Conservation (phyloP, 2,888 invertebrate species). For the Nemapogon koenigi region DNA sequence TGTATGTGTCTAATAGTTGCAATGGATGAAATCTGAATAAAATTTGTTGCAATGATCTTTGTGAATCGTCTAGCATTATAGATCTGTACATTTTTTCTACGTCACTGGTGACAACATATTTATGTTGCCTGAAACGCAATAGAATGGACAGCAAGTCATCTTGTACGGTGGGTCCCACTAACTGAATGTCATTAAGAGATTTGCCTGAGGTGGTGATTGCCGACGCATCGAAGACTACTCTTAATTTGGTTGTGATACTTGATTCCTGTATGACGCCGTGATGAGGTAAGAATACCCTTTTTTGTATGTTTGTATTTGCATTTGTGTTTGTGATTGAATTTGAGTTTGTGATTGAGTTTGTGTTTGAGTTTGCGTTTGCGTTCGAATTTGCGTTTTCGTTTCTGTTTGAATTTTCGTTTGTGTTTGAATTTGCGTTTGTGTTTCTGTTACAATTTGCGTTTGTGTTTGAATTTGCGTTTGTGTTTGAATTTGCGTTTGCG, state of each 20-base stretch:
- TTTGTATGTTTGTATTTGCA: neutral
- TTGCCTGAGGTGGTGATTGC: slow-evolving; percentile 3
- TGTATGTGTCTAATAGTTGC: slow-evolving; percentile 11
- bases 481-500: too few relatives aligned
- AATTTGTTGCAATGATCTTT: slow-evolving; percentile 17
- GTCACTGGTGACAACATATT: slow-evolving; percentile 12
- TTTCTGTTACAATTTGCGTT: too few relatives aligned
- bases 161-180: slow-evolving; percentile 8
- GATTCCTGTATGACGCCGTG: slow-evolving; percentile 7
- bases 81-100: slow-evolving; percentile 16
- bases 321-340: too few relatives aligned
- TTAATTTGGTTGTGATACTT: slow-evolving; percentile 4
- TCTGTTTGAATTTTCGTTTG: too few relatives aligned
- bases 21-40: slow-evolving; percentile 13
- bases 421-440: too few relatives aligned
- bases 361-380: too few relatives aligned
- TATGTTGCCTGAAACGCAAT: slow-evolving; percentile 13
- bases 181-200: slow-evolving; percentile 7
- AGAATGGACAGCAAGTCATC: slow-evolving; percentile 3
- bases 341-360: too few relatives aligned
- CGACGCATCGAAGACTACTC: slow-evolving; percentile 6
- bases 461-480: too few relatives aligned
- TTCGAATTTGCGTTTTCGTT: too few relatives aligned
- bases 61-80: slow-evolving; percentile 11
- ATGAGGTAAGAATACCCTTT: slow-evolving; percentile 7